Percentiles rank a stretch among this genome's conserved stretches.
These are phyloP conservation scores for Catocala fraxini DNA, from an alignment of 2,888 invertebrate species.

Conservation along the genomic window DNA sequence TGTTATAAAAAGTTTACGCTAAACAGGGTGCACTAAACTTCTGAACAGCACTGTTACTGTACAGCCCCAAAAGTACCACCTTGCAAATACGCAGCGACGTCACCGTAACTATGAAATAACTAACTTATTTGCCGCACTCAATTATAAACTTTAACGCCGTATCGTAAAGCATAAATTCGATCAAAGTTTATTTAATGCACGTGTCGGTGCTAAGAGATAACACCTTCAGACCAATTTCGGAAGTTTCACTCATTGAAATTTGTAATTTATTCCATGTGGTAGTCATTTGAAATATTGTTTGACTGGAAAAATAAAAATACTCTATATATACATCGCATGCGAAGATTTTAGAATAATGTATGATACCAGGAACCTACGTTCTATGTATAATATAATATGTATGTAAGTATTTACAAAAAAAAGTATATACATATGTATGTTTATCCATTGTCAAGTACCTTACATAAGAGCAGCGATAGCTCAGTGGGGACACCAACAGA, in stretches of 20 bases:
- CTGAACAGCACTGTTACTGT: not conserved
- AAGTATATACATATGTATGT: no score
- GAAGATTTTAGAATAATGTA: no score
- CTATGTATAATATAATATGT: no score
- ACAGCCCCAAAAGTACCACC: constrained; percentile 9
- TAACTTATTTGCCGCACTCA: constrained; percentile 1
- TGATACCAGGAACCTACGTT: no score
- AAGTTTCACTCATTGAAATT: constrained; percentile 6
- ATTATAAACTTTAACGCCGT: constrained; percentile 11
- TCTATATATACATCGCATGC: no score
- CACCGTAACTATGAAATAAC: constrained; percentile 18
- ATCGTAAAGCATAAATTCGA: constrained; percentile 1
- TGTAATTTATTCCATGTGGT: constrained; percentile 8
- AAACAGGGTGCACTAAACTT: constrained; percentile 6
- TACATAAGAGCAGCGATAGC: no score
- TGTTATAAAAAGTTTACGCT: constrained; percentile 6
- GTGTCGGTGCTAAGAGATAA: constrained; percentile 14
- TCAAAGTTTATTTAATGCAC: not conserved
- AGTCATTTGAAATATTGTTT: constrained; percentile 8
- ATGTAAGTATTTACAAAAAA: no score
- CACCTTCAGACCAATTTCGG: constrained; percentile 17
- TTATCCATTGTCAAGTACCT: no score
- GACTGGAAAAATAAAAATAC: no score
- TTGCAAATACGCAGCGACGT: constrained; percentile 15
- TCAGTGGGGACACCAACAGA: no score